Conservation (phyloP, 2,113 vertebrate genomes). For the Falco punctatus region DNA sequence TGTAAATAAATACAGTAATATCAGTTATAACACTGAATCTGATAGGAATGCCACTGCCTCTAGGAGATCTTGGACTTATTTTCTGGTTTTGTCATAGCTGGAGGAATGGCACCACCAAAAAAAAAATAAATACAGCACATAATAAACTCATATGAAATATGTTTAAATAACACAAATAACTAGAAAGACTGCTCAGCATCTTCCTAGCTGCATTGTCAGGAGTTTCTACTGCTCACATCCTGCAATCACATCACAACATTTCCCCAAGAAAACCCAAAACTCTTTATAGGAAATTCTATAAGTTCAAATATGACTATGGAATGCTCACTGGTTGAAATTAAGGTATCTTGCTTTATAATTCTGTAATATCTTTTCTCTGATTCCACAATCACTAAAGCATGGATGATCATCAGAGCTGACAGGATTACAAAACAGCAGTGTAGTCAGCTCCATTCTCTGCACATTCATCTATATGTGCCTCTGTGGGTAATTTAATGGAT, state of each 20-base stretch:
- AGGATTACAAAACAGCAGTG: neutral
- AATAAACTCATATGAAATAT: neutral
- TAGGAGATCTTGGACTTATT: neutral
- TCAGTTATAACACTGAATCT: neutral
- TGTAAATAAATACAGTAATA: neutral
- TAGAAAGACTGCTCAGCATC: neutral
- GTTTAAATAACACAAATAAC: neutral
- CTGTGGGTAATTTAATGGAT: neutral
- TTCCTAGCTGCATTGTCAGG: neutral
- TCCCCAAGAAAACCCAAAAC: neutral
- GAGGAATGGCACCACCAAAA: neutral
- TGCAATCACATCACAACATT: neutral
- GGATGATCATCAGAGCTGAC: neutral
- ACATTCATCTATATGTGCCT: neutral
- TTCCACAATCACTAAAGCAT: neutral
- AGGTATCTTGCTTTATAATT: neutral
- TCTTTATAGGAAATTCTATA: neutral
- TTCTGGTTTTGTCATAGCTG: neutral
- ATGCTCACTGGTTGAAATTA: neutral
- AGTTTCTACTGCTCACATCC: neutral
- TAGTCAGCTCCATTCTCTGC: neutral
- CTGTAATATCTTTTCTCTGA: neutral
- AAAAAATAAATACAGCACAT: neutral
- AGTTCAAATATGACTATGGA: neutral
- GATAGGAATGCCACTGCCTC: neutral